Evolutionary conservation across 2,888 invertebrate species (phyloP).

Genomic region (Coelogynopora nodosa): DNA sequence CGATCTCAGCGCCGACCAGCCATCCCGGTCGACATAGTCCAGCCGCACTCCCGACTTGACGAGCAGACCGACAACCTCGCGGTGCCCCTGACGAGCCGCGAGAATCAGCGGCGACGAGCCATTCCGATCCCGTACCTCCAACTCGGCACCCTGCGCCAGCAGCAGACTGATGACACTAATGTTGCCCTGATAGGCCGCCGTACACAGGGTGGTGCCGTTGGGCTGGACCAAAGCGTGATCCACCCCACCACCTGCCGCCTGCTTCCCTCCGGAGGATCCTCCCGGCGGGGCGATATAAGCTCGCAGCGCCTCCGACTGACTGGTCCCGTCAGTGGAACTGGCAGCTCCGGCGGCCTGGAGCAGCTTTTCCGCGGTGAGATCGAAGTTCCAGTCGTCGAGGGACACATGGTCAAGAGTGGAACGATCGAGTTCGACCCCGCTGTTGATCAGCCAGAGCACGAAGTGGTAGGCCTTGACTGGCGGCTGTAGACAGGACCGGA

Average conservation of each 20-base stretch:
- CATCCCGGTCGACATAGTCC: conserved; percentile 63
- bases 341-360: conserved; percentile 13
- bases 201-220: neutral
- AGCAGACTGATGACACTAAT: conserved; percentile 38
- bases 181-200: conserved; percentile 24
- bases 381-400: neutral
- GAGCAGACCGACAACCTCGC: conserved; percentile 61
- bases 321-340: neutral
- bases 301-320: neutral
- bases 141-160: conserved; percentile 45
- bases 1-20: conserved; percentile 67
- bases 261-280: too few species aligned
- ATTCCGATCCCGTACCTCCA: conserved; percentile 42
- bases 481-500: conserved; percentile 56
- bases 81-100: conserved; percentile 62
- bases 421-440: neutral
- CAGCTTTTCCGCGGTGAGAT: neutral
- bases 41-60: conserved; percentile 61
- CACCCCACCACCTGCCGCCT: too few species aligned
- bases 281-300: neutral
- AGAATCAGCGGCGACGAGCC: conserved; percentile 82
- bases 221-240: neutral
- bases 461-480: conserved; percentile 65
- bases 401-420: neutral
- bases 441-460: conserved; percentile 71